Conservation (phyloP, 1,140 invertebrate species). For the Atta texana region DNA sequence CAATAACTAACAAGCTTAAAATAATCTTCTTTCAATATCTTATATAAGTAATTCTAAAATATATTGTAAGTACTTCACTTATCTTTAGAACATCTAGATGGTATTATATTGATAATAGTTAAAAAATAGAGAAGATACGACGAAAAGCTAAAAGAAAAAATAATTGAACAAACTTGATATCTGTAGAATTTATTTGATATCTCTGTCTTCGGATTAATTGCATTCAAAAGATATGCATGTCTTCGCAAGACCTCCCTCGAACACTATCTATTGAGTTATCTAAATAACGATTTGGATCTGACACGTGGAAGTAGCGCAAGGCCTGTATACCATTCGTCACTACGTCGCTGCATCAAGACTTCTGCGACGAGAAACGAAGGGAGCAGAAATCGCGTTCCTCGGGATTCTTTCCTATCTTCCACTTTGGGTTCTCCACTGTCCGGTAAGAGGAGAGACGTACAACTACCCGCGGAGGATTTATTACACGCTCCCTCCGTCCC, state of each 20-base stretch:
- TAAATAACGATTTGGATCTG: constrained; percentile 73
- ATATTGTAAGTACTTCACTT: not conserved
- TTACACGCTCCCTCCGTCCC: constrained; percentile 78
- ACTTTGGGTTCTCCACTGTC: constrained; percentile 71
- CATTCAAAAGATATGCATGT: constrained; percentile 28
- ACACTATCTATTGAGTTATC: constrained; percentile 76
- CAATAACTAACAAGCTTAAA: not conserved
- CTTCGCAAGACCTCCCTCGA: constrained; percentile 43
- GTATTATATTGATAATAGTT: not conserved
- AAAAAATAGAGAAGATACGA: not conserved
- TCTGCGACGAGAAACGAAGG: constrained; percentile 55
- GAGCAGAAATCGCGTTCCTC: constrained; percentile 56
- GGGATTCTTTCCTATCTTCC: constrained; percentile 54
- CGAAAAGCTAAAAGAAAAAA: not conserved
- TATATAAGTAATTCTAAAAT: not conserved
- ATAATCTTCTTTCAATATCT: not conserved
- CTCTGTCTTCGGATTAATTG: not conserved
- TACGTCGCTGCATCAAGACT: constrained; percentile 55
- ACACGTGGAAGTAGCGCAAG: constrained; percentile 64
- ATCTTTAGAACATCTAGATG: not conserved
- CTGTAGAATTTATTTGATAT: constrained; percentile 31
- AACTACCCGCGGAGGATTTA: constrained; percentile 82
- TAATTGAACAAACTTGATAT: constrained; percentile 26
- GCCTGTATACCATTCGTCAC: constrained; percentile 70
- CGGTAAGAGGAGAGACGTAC: constrained; percentile 79